Evolutionary conservation across 1,140 invertebrate species (phyloP).

Genomic region (Drosophila aff.): DNA sequence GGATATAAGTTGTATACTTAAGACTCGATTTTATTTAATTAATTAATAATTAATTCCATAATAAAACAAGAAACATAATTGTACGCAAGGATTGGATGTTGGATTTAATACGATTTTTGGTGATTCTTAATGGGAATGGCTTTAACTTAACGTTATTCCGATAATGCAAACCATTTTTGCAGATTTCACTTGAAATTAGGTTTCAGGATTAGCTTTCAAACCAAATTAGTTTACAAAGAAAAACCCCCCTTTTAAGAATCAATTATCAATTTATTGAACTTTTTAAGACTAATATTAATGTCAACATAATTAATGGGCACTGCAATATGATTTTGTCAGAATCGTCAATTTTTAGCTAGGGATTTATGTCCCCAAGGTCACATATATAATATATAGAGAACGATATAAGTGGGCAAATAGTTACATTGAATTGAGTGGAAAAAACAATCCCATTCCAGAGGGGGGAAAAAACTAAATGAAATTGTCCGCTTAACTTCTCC

Average conservation of each 20-base stretch:
- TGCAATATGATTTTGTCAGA: neutral
- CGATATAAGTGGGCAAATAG: too few relatives aligned
- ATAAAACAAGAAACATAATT: conserved; percentile 14
- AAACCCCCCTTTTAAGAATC: neutral
- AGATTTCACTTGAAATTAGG: too few relatives aligned
- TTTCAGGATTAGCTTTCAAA: too few relatives aligned
- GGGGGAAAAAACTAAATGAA: too few relatives aligned
- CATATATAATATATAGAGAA: neutral
- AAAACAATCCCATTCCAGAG: neutral
- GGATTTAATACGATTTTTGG: neutral
- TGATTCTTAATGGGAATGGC: too few relatives aligned
- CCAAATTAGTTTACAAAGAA: too few relatives aligned
- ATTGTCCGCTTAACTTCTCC: neutral
- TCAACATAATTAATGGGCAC: too few relatives aligned
- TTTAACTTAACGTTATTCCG: too few relatives aligned
- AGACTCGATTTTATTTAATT: conserved; percentile 22
- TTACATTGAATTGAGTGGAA: neutral
- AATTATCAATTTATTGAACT: neutral
- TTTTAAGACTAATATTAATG: neutral
- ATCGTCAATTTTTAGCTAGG: neutral
- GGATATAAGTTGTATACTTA: conserved; percentile 8
- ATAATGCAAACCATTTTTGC: too few relatives aligned
- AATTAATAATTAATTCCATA: conserved; percentile 8
- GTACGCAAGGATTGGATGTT: neutral
- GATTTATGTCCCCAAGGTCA: neutral